Evolutionary conservation across 2,888 invertebrate genomes (phyloP), one percentile per base, ranked within the genome.

Genomic region (Campoplex capitator): DNA sequence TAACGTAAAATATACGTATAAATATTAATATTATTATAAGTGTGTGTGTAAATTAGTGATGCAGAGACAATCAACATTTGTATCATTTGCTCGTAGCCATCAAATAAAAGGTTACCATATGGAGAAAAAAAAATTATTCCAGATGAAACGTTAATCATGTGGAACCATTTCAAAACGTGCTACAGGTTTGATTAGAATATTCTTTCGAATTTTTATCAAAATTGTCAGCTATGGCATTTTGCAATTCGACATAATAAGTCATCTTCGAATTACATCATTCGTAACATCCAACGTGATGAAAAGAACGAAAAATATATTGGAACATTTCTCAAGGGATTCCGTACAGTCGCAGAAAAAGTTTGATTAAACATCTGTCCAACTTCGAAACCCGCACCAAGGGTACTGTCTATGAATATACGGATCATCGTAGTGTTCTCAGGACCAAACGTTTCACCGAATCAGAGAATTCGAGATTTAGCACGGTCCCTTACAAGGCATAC

Each of bases 11-110:
- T 67, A 38, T 67, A 54, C 18, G 32, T n/a, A 42, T 58, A n/a
- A 45, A 45, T 28, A 70, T 56, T 9, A 9, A 2, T 67, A 38
- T 16, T 68, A 54, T 67, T 48, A 16, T 23, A 42, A 13, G 18
- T 48, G 7, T 65, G 23, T 54, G 67, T 54, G 48, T 23, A 23
- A 58, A 70, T 35, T 35, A 23, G 32, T 13, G 16, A 62, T 62
- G 54, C 1, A 65, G n/a, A 51, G 28, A 51, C 11, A 58, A 48
- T 54, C 56, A 70, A 82, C 35, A 56, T 9, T 67, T 38, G 18
- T 23, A 62, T 77, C 51, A 62, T 77, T 65, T 45, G 51, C 83
- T 45, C 51, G 82, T 54, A 45, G 56, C 54, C 35, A 67, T 42
- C 38, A 32, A 13, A 62, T 28, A n/a, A 54, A 42, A 48, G 16